Percentiles rank a stretch among this genome's conserved stretches.
These are phyloP conservation scores for Drosophila melanocephala DNA, from an alignment of 2,888 invertebrate species.

Conservation along the genomic window DNA sequence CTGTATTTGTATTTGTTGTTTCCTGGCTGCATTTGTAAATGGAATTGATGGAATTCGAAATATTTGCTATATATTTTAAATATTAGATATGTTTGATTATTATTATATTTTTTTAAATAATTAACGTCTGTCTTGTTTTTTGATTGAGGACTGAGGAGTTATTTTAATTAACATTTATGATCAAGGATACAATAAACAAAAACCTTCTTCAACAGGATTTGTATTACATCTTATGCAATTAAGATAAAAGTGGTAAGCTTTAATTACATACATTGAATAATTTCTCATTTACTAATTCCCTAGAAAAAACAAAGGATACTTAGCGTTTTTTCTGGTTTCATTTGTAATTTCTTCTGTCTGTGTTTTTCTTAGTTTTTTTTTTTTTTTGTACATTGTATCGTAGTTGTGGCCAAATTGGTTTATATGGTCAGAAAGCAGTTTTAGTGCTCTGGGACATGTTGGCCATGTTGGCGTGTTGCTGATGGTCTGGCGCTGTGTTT, in stretches of 20 bases:
- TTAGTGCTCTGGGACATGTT: constrained; percentile 37
- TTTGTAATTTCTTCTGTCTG: constrained; percentile 1
- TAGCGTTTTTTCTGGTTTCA: neutral
- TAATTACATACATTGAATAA: neutral
- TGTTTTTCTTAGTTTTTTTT: neutral
- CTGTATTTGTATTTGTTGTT: no score
- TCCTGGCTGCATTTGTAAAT: neutral
- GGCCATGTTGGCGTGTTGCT: constrained; percentile 51
- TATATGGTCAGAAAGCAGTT: constrained; percentile 37
- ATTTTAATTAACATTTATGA: neutral
- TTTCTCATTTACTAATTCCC: neutral
- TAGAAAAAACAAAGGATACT: neutral
- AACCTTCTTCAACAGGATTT: neutral
- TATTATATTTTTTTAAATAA: no score
- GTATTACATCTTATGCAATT: neutral
- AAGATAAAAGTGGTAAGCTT: neutral
- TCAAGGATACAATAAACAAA: no score
- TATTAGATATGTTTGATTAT: neutral
- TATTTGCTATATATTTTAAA: neutral
- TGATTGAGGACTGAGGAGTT: neutral
- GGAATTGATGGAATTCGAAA: neutral
- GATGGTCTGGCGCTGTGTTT: constrained; percentile 17
- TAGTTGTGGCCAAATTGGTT: constrained; percentile 26
- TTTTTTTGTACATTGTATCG: constrained; percentile 19
- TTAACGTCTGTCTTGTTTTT: no score